Evolutionary conservation across 1,140 invertebrate genomes (phyloP).

Genomic region (Zeugodacus cucurbitae): DNA sequence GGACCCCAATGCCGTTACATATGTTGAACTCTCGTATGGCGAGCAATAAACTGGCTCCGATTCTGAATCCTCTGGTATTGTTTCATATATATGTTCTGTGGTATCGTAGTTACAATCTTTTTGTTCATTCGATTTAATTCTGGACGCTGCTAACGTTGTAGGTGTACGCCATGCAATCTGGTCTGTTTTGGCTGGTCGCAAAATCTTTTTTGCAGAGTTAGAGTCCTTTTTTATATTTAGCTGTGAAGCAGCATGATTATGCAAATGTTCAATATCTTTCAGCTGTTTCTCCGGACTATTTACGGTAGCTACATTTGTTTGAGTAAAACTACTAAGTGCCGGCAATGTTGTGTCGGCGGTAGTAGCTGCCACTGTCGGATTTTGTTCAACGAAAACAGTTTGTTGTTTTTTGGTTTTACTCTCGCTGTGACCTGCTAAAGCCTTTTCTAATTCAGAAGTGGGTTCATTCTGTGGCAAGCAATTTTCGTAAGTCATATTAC

Average conservation of each 20-base stretch:
- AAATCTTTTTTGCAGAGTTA: neutral
- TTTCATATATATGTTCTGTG: slow-evolving; percentile 76
- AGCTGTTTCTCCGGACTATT: neutral
- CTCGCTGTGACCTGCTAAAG: neutral
- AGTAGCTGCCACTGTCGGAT: neutral
- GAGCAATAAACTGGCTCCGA: slow-evolving; percentile 74
- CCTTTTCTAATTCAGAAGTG: slow-evolving; percentile 55
- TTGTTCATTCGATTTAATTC: neutral
- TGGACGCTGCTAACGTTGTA: neutral
- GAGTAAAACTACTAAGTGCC: neutral
- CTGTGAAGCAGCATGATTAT: neutral
- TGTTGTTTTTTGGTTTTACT: neutral
- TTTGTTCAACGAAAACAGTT: neutral
- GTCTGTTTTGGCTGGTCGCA: slow-evolving; percentile 54
- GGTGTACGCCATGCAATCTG: neutral
- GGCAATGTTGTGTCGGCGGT: neutral
- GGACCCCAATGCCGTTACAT: slow-evolving; percentile 55
- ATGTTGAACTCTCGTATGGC: slow-evolving; percentile 71
- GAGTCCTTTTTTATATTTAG: neutral
- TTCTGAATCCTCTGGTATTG: slow-evolving; percentile 74
- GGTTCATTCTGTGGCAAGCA: slow-evolving; percentile 55
- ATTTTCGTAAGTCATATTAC: slow-evolving; percentile 58
- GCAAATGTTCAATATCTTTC: neutral
- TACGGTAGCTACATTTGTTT: neutral
- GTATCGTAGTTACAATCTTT: slow-evolving; percentile 46